Base-by-base conservation (phyloP, 2,797 vertebrate species). In the Paratrypauchen microcephalus region DNA sequence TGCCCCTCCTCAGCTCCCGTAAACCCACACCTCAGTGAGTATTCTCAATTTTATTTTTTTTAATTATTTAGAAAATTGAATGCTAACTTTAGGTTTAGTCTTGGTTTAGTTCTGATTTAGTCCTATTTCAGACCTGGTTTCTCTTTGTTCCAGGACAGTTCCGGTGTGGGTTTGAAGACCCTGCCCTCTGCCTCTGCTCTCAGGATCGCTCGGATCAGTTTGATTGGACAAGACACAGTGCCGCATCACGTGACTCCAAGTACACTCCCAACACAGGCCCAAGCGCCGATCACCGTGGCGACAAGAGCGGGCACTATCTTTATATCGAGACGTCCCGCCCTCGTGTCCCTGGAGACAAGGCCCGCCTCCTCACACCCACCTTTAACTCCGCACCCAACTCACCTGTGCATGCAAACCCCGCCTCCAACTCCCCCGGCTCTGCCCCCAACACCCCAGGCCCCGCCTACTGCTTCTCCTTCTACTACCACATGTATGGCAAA, bases 211-310 rank as follows among this genome's bases (percentile, higher is more conserved):
- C 91, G 0, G 97, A 98, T 74, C 94, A 95, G 67, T 99, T 99
- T 6, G 96, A 99, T 85, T 99, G 97, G 97, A 98, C 96, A 0
- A 95, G 96, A 19, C 97, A 97, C 80, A 98, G 95, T 74, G 96
- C 96, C 15, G 92, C 94, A 82, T 95, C 95, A 11, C 92, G 96
- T 72, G 94, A 96, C 92, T 96, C 96, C 6, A 97, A 97, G 32
- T 97, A 96, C 75, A 98, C 97, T 0, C 95, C 96, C 0, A 98
- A 98, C 90, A 99, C 97, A 0, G 97, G 97, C 13, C 97, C 97
- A 0, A 97, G 94, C 13, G 91, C 95, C 0, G 97, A 99, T 76
- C 95, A 92, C 36, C 92, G 83, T 0, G 97, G 97, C 70, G 97
- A 96, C 82, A 98, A 97, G 58, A 36, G 58, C 28, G 58, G 58